These are phyloP conservation scores for Drosophila acutilabella DNA, from an alignment of 2,888 invertebrate genomes.

Conservation along the genomic window DNA sequence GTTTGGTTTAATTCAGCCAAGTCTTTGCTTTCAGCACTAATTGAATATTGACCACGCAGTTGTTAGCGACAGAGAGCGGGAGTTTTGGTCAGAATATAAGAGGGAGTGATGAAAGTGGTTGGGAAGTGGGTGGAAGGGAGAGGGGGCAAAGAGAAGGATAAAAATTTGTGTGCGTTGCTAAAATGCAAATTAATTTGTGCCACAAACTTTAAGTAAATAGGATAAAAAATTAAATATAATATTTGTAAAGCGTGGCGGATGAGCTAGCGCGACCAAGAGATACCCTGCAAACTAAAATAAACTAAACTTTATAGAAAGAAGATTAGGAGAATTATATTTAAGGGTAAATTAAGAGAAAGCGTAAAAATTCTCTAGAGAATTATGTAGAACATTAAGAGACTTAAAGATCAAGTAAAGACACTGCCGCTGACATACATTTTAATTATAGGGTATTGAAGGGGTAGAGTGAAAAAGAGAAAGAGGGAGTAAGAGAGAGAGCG, in stretches of 20 bases:
- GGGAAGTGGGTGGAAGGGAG: neutral
- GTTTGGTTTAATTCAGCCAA: neutral
- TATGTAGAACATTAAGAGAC: neutral
- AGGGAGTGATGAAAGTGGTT: no score
- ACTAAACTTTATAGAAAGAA: no score
- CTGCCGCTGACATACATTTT: neutral
- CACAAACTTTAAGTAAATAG: conserved; percentile 65
- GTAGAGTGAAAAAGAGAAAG: neutral
- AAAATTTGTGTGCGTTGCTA: conserved; percentile 31
- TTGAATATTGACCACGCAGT: conserved; percentile 50
- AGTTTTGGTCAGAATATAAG: neutral
- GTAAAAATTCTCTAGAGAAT: no score
- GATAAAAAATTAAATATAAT: conserved; percentile 26
- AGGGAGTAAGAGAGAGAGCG: neutral
- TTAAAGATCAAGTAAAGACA: neutral
- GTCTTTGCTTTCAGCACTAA: conserved; percentile 24
- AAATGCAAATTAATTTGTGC: conserved; percentile 74
- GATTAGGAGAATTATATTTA: no score
- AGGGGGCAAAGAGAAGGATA: neutral
- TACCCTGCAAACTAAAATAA: neutral
- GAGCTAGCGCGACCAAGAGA: neutral
- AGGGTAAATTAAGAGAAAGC: no score
- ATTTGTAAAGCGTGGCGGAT: neutral
- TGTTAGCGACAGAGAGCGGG: conserved; percentile 2
- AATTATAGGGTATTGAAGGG: conserved; percentile 8